phyloP scores from a whole-genome alignment of 2,888 invertebrate genomes.

The Plagodis pulveraria region DNA sequence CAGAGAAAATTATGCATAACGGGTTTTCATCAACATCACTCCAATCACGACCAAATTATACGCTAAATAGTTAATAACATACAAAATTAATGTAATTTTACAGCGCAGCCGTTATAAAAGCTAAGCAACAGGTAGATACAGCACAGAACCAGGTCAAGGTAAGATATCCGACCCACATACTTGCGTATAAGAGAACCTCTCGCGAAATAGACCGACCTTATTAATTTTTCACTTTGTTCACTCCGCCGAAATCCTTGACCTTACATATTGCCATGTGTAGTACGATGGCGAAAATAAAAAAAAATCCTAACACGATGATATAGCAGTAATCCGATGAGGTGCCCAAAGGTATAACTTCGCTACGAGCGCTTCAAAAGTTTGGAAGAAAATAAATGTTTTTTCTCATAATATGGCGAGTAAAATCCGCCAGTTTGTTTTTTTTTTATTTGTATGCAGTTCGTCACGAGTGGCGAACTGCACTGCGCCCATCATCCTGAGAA shows the following conservation, averaged over 20 bases:
- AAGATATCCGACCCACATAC: constrained; percentile 34
- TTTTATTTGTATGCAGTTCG: too few species aligned
- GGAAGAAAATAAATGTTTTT: too few species aligned
- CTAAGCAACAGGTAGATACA: constrained; percentile 34
- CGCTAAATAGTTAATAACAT: constrained; percentile 1
- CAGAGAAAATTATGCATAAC: too few species aligned
- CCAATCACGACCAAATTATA: constrained; percentile 5
- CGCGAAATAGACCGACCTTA: constrained; percentile 27
- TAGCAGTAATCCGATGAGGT: too few species aligned
- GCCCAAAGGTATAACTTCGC: too few species aligned
- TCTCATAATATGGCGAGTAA: too few species aligned
- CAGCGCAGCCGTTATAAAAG: constrained; percentile 17
- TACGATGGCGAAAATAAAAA: not conserved
- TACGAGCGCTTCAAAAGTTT: too few species aligned
- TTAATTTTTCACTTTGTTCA: constrained; percentile 32
- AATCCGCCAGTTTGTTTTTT: too few species aligned
- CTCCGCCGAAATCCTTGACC: constrained; percentile 14
- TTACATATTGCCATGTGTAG: not conserved
- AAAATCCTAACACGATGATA: too few species aligned
- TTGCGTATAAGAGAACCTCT: constrained; percentile 8
- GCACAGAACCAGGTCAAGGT: constrained; percentile 36
- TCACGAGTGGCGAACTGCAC: too few species aligned
- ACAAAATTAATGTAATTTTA: constrained; percentile 12
- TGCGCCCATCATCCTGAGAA: too few species aligned
- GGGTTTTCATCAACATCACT: not conserved